These are phyloP conservation scores for Mnemiopsis leidyi DNA, from an alignment of 37 sponge, comb jelly and placozoan genomes.

Conservation along the genomic window DNA sequence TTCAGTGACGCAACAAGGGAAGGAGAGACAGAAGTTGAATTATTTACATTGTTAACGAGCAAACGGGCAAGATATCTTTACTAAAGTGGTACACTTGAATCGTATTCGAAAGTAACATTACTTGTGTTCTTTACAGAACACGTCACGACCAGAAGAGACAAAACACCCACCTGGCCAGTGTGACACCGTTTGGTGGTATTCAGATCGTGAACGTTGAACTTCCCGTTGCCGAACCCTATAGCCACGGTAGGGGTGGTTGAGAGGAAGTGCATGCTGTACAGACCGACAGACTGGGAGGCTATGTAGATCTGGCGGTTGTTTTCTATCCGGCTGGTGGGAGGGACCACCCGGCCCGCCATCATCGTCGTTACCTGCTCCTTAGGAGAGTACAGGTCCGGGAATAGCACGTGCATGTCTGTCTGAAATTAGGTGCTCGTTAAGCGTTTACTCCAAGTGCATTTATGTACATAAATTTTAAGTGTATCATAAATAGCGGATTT, in stretches of 20 bases:
- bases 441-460: too few species aligned
- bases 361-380: not conserved
- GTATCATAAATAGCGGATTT: too few species aligned
- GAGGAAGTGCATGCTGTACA: conserved; percentile 61
- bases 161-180: conserved; percentile 5
- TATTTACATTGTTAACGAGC: too few species aligned
- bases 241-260: not conserved
- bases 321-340: not conserved
- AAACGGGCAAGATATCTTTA: too few species aligned
- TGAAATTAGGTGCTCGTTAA: too few species aligned
- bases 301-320: conserved; percentile 50
- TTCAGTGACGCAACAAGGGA: too few species aligned
- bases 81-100: too few species aligned
- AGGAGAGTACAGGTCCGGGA: conserved; percentile 31
- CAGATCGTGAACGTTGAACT: conserved; percentile 51
- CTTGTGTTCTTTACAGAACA: too few species aligned
- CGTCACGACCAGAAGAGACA: too few species aligned
- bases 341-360: conserved; percentile 4
- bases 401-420: conserved; percentile 48
- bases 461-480: too few species aligned
- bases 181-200: conserved; percentile 20
- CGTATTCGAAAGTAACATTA: too few species aligned
- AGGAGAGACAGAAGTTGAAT: too few species aligned
- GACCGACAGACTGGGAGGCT: not conserved
- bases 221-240: conserved; percentile 50